Evolutionary conservation across 1,140 invertebrate species (phyloP), one percentile per base, ranked within the genome.

Genomic region (Pseudomyrmex pallidus): DNA sequence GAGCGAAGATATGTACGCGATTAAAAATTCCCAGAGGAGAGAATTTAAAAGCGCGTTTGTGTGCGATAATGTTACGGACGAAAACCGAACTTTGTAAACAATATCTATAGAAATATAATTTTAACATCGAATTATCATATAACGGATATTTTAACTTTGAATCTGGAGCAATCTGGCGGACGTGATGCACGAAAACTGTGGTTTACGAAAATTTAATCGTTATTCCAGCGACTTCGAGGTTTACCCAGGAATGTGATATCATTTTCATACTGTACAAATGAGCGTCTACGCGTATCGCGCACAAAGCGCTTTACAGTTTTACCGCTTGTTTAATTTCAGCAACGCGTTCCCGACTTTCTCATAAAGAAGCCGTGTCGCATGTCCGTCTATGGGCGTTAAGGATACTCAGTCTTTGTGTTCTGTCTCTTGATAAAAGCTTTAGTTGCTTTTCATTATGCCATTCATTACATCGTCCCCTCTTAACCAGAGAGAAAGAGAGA

Each of bases 301-400:
- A 70, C 52, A 72, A 62, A 12, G 54, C 82, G 35, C 35, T 35
- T 35, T 35, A 35, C 4, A 35, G 35, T 35, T 83, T 83, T 83
- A 78, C 73, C 61, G 77, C 82, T 83, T 83, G 82, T 76, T 83
- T 83, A 83, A 83, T 83, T 83, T 54, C 20, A 83, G 35, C 17
- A 52, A 63, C 46, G 73, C 22, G 61, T 20, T 70, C 44, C 44
- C 20, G 76, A 80, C 76, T 72, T 59, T 25, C 76, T 80, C 76
- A 66, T 80, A 80, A 80, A 80, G 20, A 66, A 80, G 46, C 76
- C 5, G 22, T 17, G 66, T 59, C 76, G 76, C 76, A 59, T 80
- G 66, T 80, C 66, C 76, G 76, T 72, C 54, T 20, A 44, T 50
- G 66, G 66, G 22, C 64, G 66, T 80, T 80, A 80, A 80, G 76